Evolutionary conservation across 2,113 vertebrate species (phyloP).

Genomic region (Ictalurus punctatus): DNA sequence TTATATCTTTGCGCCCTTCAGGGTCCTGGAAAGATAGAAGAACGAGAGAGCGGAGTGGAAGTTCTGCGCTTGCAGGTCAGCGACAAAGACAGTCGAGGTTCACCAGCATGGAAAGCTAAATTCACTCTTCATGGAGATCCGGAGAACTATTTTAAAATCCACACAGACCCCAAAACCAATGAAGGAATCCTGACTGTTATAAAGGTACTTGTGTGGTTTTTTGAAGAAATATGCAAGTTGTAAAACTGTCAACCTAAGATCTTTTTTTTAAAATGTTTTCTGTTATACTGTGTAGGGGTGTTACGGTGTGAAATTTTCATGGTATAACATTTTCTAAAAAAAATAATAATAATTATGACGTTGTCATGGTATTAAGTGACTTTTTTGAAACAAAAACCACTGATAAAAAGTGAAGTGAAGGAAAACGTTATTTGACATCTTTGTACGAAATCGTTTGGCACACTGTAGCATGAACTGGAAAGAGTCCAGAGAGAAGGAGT

Average conservation of each 20-base stretch:
- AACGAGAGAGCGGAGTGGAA: constrained; percentile 31
- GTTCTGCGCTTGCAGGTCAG: constrained; percentile 69
- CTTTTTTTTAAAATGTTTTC: no score
- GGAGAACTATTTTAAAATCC: constrained; percentile 65
- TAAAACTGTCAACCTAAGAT: neutral
- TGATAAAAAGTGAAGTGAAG: neutral
- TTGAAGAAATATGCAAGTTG: neutral
- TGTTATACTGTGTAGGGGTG: no score
- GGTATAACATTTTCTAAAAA: neutral
- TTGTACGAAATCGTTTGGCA: no score
- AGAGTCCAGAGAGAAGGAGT: no score
- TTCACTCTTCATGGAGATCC: constrained; percentile 74
- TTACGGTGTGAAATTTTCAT: neutral
- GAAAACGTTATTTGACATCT: neutral
- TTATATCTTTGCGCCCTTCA: neutral
- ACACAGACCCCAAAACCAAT: constrained; percentile 75
- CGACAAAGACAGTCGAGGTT: constrained; percentile 69
- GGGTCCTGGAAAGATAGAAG: constrained; percentile 48
- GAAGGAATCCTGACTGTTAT: constrained; percentile 78
- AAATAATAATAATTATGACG: no score
- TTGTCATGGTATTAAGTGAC: neutral
- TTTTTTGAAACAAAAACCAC: neutral
- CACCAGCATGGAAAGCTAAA: constrained; percentile 72
- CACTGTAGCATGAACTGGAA: no score
- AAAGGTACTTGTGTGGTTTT: constrained; percentile 66